Evolutionary conservation across 2,888 invertebrate species (phyloP).

Genomic region (Protodeltote pygarga): DNA sequence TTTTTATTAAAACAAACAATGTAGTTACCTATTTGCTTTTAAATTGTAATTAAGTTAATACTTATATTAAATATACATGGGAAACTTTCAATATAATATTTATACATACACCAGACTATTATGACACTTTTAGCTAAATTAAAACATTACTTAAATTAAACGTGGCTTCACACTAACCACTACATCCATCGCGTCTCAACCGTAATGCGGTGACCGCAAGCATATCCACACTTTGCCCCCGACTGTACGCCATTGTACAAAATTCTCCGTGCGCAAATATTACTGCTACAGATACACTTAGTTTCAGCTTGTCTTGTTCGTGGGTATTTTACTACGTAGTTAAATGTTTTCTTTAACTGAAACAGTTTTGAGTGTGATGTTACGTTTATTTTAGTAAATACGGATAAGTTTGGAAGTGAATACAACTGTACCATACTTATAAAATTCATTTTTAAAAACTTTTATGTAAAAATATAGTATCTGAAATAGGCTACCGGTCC

Average conservation of each 20-base stretch:
- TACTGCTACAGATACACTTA: constrained; percentile 12
- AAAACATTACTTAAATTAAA: constrained; percentile 6
- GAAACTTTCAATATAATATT: too few relatives aligned
- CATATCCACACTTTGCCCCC: background rate
- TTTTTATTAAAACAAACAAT: too few relatives aligned
- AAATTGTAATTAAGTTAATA: too few relatives aligned
- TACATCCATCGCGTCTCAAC: background rate
- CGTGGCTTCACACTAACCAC: background rate
- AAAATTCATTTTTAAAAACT: too few relatives aligned
- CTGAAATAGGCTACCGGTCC: too few relatives aligned
- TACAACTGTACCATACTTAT: too few relatives aligned
- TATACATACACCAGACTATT: background rate
- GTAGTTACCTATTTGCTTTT: too few relatives aligned
- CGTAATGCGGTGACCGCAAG: constrained; percentile 1
- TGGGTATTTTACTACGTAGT: constrained; percentile 21
- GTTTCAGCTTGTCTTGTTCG: constrained; percentile 26
- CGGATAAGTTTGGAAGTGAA: too few relatives aligned
- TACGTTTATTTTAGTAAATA: background rate
- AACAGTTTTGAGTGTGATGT: constrained; percentile 15
- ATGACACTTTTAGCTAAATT: background rate
- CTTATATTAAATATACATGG: too few relatives aligned
- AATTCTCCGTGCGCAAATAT: constrained; percentile 33
- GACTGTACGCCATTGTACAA: constrained; percentile 33
- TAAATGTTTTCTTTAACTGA: constrained; percentile 26
- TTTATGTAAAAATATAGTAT: too few relatives aligned